Percentiles rank a stretch among this genome's conserved stretches.
Evolutionary conservation across 2,113 vertebrate genomes (phyloP).

Genomic region (Barnardius zonarius): DNA sequence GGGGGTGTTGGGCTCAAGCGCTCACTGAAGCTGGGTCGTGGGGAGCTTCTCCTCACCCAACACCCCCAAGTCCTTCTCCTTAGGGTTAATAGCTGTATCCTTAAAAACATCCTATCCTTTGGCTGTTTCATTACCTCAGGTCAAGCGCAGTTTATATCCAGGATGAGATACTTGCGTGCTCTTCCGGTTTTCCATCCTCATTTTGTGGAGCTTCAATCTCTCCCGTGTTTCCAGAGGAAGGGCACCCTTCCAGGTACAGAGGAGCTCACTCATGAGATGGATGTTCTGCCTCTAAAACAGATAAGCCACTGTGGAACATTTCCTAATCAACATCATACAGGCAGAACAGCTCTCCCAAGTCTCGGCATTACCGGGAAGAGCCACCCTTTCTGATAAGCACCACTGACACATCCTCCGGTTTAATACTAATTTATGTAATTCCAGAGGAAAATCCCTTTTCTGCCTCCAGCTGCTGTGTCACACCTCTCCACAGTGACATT

Average conservation of each 20-base stretch:
- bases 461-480: background rate
- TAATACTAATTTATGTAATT: background rate
- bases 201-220: conserved; percentile 88
- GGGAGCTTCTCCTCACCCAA: background rate
- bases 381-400: background rate
- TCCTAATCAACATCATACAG: background rate
- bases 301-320: background rate
- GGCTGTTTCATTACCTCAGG: background rate
- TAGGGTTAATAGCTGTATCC: background rate
- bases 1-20: background rate
- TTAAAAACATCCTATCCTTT: background rate
- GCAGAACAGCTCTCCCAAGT: background rate
- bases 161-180: conserved; percentile 78
- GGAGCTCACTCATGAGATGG: conserved; percentile 43
- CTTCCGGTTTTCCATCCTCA: conserved; percentile 82
- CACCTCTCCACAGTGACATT: background rate
- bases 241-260: conserved; percentile 81
- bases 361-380: background rate
- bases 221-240: conserved; percentile 83
- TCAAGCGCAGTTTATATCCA: conserved; percentile 80
- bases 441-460: background rate
- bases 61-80: background rate
- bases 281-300: background rate
- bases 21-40: background rate
- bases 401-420: background rate